phyloP scores from a whole-genome alignment of 2,888 invertebrate species.

The Strigamia maritima region DNA sequence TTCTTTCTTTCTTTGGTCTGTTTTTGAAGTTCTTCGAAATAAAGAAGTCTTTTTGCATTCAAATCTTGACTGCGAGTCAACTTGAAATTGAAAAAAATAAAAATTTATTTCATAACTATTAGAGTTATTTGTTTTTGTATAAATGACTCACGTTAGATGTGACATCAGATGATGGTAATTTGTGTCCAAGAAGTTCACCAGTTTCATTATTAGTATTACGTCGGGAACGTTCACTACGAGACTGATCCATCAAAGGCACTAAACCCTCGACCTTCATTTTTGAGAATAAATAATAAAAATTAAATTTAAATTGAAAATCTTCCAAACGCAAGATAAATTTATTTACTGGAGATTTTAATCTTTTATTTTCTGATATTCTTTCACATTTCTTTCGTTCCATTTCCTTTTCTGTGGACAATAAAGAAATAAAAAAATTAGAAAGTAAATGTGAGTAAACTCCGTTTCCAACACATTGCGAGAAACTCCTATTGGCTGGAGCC shows the following conservation, averaged over 20 bases:
- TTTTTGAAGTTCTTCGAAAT: slow-evolving; percentile 11
- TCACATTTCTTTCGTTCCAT: slow-evolving; percentile 17
- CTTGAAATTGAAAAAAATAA: background rate
- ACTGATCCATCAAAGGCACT: slow-evolving; percentile 24
- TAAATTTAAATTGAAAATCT: background rate
- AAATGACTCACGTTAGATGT: background rate
- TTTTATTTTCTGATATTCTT: background rate
- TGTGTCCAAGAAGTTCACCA: slow-evolving; percentile 32
- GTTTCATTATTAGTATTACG: background rate
- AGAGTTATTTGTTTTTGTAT: background rate
- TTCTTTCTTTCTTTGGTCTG: background rate
- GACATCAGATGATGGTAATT: slow-evolving; percentile 33
- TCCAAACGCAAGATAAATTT: background rate
- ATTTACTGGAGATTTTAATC: background rate
- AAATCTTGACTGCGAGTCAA: background rate
- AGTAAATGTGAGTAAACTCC: too few species aligned
- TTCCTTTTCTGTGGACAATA: slow-evolving; percentile 1
- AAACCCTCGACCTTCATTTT: background rate
- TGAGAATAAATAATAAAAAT: background rate
- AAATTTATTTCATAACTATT: background rate
- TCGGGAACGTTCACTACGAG: background rate
- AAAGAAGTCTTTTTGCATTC: background rate
- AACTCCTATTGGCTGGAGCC: too few species aligned
- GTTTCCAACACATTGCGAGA: too few species aligned
- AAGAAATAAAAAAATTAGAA: background rate